A percentile compares a stretch with the other conserved stretches of the same genome.
Evolutionary conservation across 2,113 vertebrate genomes (phyloP).

Genomic region (Monarcha castaneiventris): DNA sequence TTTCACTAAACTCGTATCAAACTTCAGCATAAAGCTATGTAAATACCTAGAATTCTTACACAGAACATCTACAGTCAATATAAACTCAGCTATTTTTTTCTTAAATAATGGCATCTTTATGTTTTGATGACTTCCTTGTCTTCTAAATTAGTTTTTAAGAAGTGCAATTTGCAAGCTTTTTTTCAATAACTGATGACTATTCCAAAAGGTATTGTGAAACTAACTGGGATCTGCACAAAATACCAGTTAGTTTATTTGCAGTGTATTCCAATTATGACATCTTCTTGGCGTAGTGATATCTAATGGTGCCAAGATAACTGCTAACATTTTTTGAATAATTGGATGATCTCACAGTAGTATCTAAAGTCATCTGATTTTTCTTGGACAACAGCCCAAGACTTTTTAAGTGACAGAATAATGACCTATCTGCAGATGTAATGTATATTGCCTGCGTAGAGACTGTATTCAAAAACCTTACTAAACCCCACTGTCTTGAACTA

Average conservation of each 20-base stretch:
- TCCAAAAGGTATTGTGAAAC: constrained; percentile 39
- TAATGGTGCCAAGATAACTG: constrained; percentile 22
- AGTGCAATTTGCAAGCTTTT: neutral
- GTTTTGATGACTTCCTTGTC: neutral
- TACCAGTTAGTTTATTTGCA: constrained; percentile 11
- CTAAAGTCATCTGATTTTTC: constrained; percentile 1
- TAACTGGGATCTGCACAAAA: neutral
- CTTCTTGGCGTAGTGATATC: constrained; percentile 8
- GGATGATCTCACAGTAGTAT: constrained; percentile 26
- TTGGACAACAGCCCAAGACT: neutral
- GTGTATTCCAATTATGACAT: constrained; percentile 30
- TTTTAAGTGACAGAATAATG: constrained; percentile 38
- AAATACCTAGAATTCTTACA: neutral
- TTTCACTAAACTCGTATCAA: neutral
- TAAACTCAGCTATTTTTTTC: neutral
- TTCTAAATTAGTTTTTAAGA: neutral
- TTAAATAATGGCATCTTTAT: neutral
- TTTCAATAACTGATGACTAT: neutral
- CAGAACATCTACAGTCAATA: neutral
- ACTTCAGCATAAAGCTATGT: neutral
- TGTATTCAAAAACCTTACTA: neutral
- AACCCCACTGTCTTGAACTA: neutral
- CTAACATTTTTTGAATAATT: constrained; percentile 53
- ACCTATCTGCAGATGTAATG: neutral
- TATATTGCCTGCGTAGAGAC: neutral